Evolutionary conservation across 2,888 invertebrate genomes (phyloP).

Genomic region (Stenodema calcarata): DNA sequence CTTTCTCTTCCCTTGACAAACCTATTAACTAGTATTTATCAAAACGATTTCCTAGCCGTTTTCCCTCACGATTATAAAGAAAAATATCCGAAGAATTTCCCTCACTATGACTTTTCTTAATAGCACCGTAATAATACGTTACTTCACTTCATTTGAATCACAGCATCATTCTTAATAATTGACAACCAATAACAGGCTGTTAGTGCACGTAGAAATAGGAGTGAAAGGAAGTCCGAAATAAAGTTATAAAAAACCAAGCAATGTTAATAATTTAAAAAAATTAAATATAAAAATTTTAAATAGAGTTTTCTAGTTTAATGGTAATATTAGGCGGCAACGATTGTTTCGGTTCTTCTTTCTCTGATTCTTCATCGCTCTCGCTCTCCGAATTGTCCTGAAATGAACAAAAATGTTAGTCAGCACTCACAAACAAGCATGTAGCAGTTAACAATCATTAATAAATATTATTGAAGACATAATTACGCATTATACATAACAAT

Average conservation of each 20-base stretch:
- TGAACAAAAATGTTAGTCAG: constrained; percentile 35
- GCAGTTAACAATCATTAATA: neutral
- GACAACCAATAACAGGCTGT: neutral
- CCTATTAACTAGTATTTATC: too few species aligned
- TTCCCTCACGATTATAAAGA: too few species aligned
- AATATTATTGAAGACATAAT: neutral
- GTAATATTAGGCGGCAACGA: neutral
- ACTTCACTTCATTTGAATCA: too few species aligned
- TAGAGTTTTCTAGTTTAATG: constrained; percentile 29
- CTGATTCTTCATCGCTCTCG: constrained; percentile 40
- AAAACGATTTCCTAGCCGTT: too few species aligned
- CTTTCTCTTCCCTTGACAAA: too few species aligned
- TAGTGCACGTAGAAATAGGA: neutral
- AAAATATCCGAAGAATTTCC: too few species aligned
- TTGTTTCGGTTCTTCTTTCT: constrained; percentile 30
- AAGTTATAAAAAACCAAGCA: constrained; percentile 13
- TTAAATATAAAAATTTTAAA: constrained; percentile 30
- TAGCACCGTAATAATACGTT: too few species aligned
- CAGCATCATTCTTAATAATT: too few species aligned
- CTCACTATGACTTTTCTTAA: too few species aligned
- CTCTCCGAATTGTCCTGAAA: constrained; percentile 41
- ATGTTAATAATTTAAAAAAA: constrained; percentile 33
- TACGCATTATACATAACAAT: neutral
- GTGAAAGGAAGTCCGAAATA: neutral
- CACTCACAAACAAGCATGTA: constrained; percentile 23